Evolutionary conservation across 2,113 vertebrate genomes (phyloP).

Genomic region (Heterochromis multidens): DNA sequence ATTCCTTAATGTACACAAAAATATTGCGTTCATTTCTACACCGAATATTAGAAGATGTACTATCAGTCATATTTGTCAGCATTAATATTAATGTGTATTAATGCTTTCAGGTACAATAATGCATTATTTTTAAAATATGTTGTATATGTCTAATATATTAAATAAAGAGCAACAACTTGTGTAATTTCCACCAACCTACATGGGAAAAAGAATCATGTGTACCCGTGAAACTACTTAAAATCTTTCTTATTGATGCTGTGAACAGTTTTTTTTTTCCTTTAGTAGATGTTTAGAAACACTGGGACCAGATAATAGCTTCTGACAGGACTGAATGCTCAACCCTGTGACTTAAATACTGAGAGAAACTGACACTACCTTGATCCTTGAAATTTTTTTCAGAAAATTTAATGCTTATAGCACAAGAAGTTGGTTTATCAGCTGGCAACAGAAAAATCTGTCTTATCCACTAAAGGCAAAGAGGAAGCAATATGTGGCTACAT

Average conservation of each 20-base stretch:
- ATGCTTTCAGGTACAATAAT: too few species aligned
- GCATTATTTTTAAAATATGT: too few species aligned
- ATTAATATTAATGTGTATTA: background rate
- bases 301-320: accelerated
- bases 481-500: background rate
- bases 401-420: background rate
- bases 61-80: accelerated
- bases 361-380: background rate
- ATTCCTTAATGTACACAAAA: background rate
- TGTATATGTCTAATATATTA: too few species aligned
- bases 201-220: background rate
- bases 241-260: background rate
- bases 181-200: background rate
- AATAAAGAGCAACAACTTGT: background rate
- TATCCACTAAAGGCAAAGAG: background rate
- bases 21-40: accelerated
- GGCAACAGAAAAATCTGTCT: background rate
- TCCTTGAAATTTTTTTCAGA: background rate
- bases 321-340: accelerated
- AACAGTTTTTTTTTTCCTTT: background rate
- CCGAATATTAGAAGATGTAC: accelerated
- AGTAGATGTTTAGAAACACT: background rate
- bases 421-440: background rate
- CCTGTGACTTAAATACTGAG: background rate
- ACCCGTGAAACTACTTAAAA: background rate